Evolutionary conservation across 2,797 vertebrate species (phyloP).

Genomic region (Molothrus ater): DNA sequence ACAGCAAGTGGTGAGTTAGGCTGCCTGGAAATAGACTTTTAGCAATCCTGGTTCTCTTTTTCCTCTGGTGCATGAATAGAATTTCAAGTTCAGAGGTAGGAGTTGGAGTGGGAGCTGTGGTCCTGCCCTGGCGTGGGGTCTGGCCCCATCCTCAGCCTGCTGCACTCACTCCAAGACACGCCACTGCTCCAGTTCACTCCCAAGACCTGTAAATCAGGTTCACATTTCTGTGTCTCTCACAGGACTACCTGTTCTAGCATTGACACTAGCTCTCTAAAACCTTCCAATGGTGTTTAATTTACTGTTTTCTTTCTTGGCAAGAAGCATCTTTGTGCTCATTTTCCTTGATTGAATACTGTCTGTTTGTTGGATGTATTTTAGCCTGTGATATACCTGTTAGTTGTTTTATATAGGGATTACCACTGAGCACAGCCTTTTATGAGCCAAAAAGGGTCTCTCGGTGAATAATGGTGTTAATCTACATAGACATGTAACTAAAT

Average conservation of each 20-base stretch:
- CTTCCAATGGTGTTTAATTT: neutral
- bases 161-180: fast-evolving
- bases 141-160: neutral
- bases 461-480: neutral
- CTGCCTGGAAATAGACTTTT: neutral
- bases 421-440: neutral
- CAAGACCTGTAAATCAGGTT: neutral
- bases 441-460: neutral
- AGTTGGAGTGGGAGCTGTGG: neutral
- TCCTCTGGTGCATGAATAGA: neutral
- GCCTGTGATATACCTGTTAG: neutral
- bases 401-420: neutral
- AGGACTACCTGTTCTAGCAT: neutral
- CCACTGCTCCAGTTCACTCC: neutral
- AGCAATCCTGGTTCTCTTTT: neutral
- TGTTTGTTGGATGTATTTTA: neutral
- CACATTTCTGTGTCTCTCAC: neutral
- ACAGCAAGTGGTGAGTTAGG: neutral
- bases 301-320: neutral
- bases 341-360: neutral
- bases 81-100: neutral
- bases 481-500: fast-evolving
- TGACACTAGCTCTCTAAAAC: neutral
- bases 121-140: fast-evolving
- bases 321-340: neutral